Conservation (phyloP, 2,113 vertebrate genomes). For the Rhipidura dahli region DNA sequence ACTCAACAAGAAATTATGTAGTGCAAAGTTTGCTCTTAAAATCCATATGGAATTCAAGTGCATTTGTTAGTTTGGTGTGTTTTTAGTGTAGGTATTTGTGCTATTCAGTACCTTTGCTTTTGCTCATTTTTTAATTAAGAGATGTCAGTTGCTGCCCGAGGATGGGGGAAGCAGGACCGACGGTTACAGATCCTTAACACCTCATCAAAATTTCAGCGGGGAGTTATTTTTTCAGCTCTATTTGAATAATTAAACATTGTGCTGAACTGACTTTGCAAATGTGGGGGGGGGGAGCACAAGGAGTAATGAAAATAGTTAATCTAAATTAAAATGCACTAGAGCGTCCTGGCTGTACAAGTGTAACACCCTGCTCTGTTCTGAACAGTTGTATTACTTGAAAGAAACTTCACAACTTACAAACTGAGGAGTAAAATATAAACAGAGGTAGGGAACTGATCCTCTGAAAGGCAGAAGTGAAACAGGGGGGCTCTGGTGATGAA, state of each 20-base stretch:
- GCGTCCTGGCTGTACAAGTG: not conserved
- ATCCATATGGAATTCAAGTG: not conserved
- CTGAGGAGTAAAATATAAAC: not conserved
- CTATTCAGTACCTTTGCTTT: not conserved
- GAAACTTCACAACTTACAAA: not conserved
- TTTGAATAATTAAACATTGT: not conserved
- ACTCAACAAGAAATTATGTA: not conserved
- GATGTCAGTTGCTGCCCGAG: not conserved
- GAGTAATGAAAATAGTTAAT: not conserved
- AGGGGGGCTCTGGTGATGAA: not conserved
- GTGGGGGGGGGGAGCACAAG: not conserved
- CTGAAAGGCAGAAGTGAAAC: too few species aligned
- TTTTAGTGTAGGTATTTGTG: not conserved
- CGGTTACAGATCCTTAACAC: not conserved
- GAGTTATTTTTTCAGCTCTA: not conserved
- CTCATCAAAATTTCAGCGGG: not conserved
- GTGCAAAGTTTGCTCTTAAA: not conserved
- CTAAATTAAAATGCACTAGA: not conserved
- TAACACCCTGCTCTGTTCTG: not conserved
- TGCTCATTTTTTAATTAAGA: not conserved
- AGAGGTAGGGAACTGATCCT: not conserved
- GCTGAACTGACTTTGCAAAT: not conserved
- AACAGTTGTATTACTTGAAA: not conserved
- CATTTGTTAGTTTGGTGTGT: accelerated
- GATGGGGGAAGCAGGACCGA: accelerated